Evolutionary conservation across 1,140 invertebrate species (phyloP), one percentile per base, ranked within the genome.

Genomic region (Drosophila mayri): DNA sequence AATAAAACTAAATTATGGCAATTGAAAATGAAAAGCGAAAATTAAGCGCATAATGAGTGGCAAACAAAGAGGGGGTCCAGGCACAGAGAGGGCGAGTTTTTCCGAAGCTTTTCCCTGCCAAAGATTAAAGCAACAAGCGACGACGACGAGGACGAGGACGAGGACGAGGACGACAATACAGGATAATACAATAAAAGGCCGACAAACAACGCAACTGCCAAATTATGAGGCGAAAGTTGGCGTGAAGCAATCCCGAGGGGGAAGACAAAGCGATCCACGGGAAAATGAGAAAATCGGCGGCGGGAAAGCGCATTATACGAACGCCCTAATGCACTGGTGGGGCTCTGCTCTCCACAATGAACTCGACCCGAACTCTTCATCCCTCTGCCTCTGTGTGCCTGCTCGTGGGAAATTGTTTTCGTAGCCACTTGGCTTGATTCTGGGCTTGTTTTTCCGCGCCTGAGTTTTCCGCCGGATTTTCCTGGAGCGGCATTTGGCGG

Each of bases 1-100:
- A 90, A 90, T 90, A 90, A 90, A 90, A 90, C 85, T 90, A 88
- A 92, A 92, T 92, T 92, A 91, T 91, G 78, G 90, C 90, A 92
- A 92, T 92, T 92, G 90, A 92, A 92, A 92, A 92, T 92, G 83
- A 92, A 92, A 92, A 91, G 90, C 84, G 81, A 92, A 92, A 92
- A 90, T 92, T 92, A 92, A 92, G 81, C 90, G 73, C 68, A 92
- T 92, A 92, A 92, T 88, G 86, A 88, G 74, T 73, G 68, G 79
- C 79, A 81, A 38, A 25, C 58, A 20, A 38, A 44, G 46, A 32
- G 30, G 41, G 28, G 20, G 35, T 25, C 25, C 18, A 14, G 9
- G n/a, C 16, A 41, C 25, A 20, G 47, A 14, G 32, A 37, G 7
- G 78, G 46, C 38, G 58, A 32, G 49, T 11, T 28, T 25, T 41